These are phyloP conservation scores for Lochmaea capreae DNA, from an alignment of 2,888 invertebrate species.

Conservation along the genomic window DNA sequence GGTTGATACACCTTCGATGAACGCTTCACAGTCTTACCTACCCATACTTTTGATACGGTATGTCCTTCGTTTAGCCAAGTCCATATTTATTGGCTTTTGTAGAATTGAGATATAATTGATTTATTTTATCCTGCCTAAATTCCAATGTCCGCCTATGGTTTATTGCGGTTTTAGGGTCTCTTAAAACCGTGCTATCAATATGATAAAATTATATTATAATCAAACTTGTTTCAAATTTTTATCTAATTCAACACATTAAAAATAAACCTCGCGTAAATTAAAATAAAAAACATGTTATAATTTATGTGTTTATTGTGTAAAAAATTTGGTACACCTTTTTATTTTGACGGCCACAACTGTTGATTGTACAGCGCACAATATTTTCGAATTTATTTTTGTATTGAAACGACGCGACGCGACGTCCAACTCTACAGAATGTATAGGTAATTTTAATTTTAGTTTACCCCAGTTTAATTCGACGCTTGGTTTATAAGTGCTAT, in stretches of 20 bases:
- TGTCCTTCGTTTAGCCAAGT: no score
- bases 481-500: not conserved
- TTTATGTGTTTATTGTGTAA: not conserved
- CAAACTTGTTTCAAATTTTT: no score
- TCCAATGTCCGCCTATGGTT: no score
- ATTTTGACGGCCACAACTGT: slow-evolving; percentile 8
- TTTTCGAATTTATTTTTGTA: slow-evolving; percentile 13
- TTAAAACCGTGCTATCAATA: no score
- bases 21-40: no score
- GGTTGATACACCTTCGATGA: no score
- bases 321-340: slow-evolving; percentile 10
- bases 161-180: no score
- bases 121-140: no score
- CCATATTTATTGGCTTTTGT: no score
- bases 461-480: not conserved
- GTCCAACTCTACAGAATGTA: slow-evolving; percentile 5
- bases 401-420: not conserved
- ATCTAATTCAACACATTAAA: not conserved
- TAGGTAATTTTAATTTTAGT: slow-evolving; percentile 14
- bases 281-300: not conserved
- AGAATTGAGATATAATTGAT: no score
- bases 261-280: not conserved
- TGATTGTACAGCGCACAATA: not conserved
- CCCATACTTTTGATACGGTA: no score
- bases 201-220: no score